Evolutionary conservation across 2,797 vertebrate species (phyloP), one percentile per base, ranked within the genome.

Genomic region (Pygocentrus nattereri): DNA sequence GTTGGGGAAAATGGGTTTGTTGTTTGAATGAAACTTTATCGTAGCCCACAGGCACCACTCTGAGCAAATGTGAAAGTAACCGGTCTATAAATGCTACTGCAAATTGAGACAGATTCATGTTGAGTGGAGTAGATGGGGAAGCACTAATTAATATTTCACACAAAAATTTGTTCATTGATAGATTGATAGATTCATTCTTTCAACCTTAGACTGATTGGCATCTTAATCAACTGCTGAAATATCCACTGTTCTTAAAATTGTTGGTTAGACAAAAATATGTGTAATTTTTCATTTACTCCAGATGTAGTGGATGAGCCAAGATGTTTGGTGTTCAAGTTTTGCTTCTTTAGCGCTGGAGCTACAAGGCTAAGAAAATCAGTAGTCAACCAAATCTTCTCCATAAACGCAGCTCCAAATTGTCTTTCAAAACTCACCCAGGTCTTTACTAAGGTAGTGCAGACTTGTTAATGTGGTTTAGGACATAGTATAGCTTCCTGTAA

Each of bases 1-100:
- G 38, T 67, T 67, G 38, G 64, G 62, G 64, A 67, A 67, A 67
- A 67, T 67, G 34, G 64, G 27, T 67, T 67, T 67, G 64, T 67
- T 67, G 62, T 41, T 44, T 67, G 64, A 67, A 44, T 67, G 64
- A 67, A 67, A 41, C 21, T 67, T 67, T 44, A 67, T 67, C 64
- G 21, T 67, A 41, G 34, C 64, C 38, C 12, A 44, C 21, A 21
- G 18, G 18, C 62, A 65, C 62, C 31, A 38, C 31, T 65, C 62
- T 38, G 62, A 38, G 19, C 18, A 38, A 65, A 65, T 21, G 62
- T n/a, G 19, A 67, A 67, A 41, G 21, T 41, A 23, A 65, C 62
- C 10, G 19, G 21, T 44, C 19, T 21, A 41, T 67, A 67, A 67
- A 41, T 41, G 34, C 31, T 19, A 31, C 30, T 38, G 19, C 31